Conservation (phyloP, 2,888 invertebrate genomes). For the Heliconius aoede region DNA sequence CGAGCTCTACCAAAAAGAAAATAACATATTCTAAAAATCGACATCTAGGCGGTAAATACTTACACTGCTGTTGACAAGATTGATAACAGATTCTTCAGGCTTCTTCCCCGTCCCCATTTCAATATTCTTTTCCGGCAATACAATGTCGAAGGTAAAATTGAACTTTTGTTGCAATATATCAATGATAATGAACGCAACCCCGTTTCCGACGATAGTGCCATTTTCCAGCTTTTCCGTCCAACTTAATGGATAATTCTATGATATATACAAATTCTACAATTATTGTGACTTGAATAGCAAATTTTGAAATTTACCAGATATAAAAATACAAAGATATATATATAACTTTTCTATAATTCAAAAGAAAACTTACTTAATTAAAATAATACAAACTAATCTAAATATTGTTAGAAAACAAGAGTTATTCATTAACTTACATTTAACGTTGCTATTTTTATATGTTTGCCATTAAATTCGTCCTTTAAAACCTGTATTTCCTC, state of each 20-base stretch:
- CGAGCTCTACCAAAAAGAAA: neutral
- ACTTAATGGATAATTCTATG: conserved; percentile 86
- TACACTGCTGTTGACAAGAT: conserved; percentile 85
- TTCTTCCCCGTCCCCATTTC: conserved; percentile 82
- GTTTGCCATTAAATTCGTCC: conserved; percentile 70
- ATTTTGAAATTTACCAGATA: too few species aligned
- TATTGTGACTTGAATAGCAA: neutral
- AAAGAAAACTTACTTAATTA: neutral
- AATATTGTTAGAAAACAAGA: neutral
- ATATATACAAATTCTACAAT: neutral
- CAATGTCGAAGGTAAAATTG: conserved; percentile 89
- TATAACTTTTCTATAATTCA: neutral
- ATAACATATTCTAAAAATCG: neutral
- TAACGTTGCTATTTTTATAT: conserved; percentile 72
- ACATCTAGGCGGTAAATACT: conserved; percentile 49
- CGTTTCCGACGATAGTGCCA: conserved; percentile 84
- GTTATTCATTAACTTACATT: conserved; percentile 63
- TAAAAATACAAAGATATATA: too few species aligned
- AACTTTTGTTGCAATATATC: conserved; percentile 87
- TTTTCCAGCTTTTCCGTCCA: conserved; percentile 76
- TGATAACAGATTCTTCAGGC: conserved; percentile 85
- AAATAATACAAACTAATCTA: too few species aligned
- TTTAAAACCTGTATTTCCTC: conserved; percentile 52
- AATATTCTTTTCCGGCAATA: conserved; percentile 85
- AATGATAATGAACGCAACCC: conserved; percentile 89